Evolutionary conservation across 2,888 invertebrate species (phyloP), one percentile per base, ranked within the genome.

Genomic region (Aphodius sticticus): DNA sequence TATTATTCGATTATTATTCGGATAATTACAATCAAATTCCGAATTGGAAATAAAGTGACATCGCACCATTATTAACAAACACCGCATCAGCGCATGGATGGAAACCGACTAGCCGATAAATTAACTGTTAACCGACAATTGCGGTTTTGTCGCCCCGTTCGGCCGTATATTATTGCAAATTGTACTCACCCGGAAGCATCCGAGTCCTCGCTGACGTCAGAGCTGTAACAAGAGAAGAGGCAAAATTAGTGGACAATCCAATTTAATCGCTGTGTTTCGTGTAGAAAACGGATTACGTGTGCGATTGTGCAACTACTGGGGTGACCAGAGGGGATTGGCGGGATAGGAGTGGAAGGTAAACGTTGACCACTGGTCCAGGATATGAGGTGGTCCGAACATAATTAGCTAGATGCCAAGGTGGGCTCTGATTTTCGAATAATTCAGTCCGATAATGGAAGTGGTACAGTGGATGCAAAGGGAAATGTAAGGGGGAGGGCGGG

Each of bases 141-240:
- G 53, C 53, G 53, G 53, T 53, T 53, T 53, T 70, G 76, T 38
- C 38, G 69, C 16, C 69, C 38, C 75, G 53, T 15, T 14, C 15
- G 76, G 69, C 69, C 74, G 70, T 26, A 77, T 69, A 26, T 79
- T 75, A 69, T 72, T 38, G 79, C 77, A 53, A 77, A 70, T 70
- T 70, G 70, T 69, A 86, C 87, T 86, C 83, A 87, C 87, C 86
- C 84, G 81, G 85, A 86, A 71, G 82, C 82, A 82, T 82, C 82
- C 79, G 82, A 83, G 79, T 86, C 85, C 80, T 82, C 84, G 82
- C 81, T 84, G 84, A 85, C 86, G 85, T 86, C 86, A 84, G 85
- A 86, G 81, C 87, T 87, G 85, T 77, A 87, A 87, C 84, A 86
- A 86, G 84, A 85, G 77, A 80, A 76, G 70, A 78, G 69, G 72